Evolutionary conservation across 2,797 vertebrate species (phyloP).

Genomic region (Siniperca undulata): DNA sequence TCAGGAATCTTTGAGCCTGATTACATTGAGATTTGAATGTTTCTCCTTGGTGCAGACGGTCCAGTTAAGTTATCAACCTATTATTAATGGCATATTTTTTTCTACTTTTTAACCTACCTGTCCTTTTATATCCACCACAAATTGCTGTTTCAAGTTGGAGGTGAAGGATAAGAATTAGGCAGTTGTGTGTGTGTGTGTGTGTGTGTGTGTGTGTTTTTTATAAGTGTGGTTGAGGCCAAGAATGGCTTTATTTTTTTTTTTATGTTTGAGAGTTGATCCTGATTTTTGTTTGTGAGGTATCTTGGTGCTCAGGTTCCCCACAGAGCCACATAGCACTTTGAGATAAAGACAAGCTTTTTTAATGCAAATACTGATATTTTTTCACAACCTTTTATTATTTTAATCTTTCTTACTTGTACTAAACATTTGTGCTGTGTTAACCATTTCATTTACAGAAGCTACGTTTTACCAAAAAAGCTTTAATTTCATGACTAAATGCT

Average conservation of each 20-base stretch:
- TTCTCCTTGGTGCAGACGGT: conserved; percentile 19
- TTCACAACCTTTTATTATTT: conserved; percentile 55
- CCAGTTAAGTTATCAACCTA: conserved; percentile 41
- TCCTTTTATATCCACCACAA: conserved; percentile 18
- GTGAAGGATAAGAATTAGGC: not conserved
- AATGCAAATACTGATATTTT: conserved; percentile 67
- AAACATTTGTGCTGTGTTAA: conserved; percentile 44
- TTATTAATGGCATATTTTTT: conserved; percentile 21
- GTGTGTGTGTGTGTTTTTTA: not conserved
- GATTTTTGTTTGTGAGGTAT: conserved; percentile 24
- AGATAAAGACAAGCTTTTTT: conserved; percentile 52
- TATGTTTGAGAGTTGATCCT: conserved; percentile 43
- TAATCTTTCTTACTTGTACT: conserved; percentile 62
- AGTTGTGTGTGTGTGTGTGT: conserved; percentile 2
- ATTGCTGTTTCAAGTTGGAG: not conserved
- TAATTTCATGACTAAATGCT: conserved; percentile 70
- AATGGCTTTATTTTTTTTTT: conserved; percentile 5
- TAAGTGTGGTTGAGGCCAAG: conserved; percentile 11
- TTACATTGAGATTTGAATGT: conserved; percentile 21
- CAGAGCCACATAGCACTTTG: conserved; percentile 81
- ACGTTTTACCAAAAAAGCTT: conserved; percentile 67
- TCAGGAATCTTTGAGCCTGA: not conserved
- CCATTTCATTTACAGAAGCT: conserved; percentile 49
- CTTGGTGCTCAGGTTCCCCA: conserved; percentile 59
- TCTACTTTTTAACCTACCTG: conserved; percentile 26